These are phyloP conservation scores for Anagyrus pseudococci DNA, from an alignment of 2,888 invertebrate genomes.

Conservation along the genomic window DNA sequence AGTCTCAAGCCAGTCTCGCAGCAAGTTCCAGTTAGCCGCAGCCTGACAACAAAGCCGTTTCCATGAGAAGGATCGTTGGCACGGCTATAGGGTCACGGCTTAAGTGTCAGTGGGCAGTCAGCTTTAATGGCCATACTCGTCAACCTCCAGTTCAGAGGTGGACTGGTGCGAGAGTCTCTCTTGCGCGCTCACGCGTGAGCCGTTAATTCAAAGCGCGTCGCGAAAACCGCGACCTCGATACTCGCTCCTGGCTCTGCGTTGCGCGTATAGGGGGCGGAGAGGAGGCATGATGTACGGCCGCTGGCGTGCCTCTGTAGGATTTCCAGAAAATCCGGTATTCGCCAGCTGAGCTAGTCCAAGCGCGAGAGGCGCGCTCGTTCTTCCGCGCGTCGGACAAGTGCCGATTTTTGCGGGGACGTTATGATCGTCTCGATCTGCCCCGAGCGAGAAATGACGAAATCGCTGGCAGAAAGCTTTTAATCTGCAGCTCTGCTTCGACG, in stretches of 20 bases:
- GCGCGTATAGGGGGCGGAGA: background rate
- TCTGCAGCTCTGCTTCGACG: no score
- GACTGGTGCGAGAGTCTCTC: no score
- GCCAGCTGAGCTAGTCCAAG: conserved; percentile 35
- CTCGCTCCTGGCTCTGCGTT: background rate
- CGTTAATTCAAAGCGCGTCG: conserved; percentile 50
- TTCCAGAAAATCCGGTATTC: conserved; percentile 57
- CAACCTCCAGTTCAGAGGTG: conserved; percentile 23
- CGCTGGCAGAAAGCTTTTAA: no score
- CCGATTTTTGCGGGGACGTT: no score
- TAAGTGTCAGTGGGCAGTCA: conserved; percentile 43
- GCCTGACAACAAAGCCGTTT: conserved; percentile 28
- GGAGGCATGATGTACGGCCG: conserved; percentile 33
- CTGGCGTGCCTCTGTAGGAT: conserved; percentile 45
- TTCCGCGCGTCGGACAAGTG: no score
- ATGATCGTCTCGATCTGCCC: no score
- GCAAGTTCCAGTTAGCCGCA: background rate
- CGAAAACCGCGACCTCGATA: conserved; percentile 37
- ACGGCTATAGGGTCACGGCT: conserved; percentile 27
- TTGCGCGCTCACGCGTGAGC: no score
- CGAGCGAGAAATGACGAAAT: no score
- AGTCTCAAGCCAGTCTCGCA: background rate
- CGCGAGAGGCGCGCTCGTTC: conserved; percentile 48
- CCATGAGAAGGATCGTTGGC: conserved; percentile 30
- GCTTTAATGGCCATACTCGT: conserved; percentile 34